These are phyloP conservation scores for Brachionus rotundiformis DNA, from an alignment of 1,140 invertebrate genomes.

Conservation along the genomic window DNA sequence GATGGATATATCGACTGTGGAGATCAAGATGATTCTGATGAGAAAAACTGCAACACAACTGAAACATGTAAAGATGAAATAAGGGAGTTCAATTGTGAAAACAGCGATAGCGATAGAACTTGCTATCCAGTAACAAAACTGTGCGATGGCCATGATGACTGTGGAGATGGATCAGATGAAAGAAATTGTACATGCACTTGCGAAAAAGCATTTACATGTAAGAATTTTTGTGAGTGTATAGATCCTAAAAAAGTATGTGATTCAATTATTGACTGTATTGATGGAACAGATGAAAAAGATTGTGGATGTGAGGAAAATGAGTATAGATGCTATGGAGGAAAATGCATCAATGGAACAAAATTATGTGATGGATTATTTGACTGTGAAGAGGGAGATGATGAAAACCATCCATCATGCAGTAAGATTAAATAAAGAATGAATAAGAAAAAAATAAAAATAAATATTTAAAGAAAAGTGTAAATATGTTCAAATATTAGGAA, in stretches of 20 bases:
- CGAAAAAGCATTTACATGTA: slow-evolving; percentile 40
- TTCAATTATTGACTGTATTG: slow-evolving; percentile 57
- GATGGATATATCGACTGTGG: slow-evolving; percentile 45
- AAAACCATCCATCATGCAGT: slow-evolving; percentile 54
- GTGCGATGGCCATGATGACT: slow-evolving; percentile 54
- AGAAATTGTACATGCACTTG: slow-evolving; percentile 37
- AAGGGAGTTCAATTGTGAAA: slow-evolving; percentile 28
- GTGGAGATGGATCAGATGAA: slow-evolving; percentile 53
- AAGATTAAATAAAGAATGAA: neutral
- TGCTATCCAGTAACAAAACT: slow-evolving; percentile 41
- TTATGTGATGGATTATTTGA: slow-evolving; percentile 56
- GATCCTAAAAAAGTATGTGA: slow-evolving; percentile 56
- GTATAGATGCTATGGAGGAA: slow-evolving; percentile 56
- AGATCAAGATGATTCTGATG: slow-evolving; percentile 40
- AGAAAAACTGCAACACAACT: slow-evolving; percentile 36
- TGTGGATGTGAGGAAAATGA: slow-evolving; percentile 55
- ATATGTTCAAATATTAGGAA: neutral
- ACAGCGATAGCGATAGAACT: neutral
- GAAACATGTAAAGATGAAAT: neutral
- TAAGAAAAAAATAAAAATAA: neutral
- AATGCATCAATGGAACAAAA: slow-evolving; percentile 53
- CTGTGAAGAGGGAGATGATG: slow-evolving; percentile 64
- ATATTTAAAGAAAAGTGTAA: neutral
- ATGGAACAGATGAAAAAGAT: slow-evolving; percentile 57
- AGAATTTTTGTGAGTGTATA: slow-evolving; percentile 55